Percentiles rank a stretch among this genome's conserved stretches.
These are phyloP conservation scores for Myotis vivesi DNA, from an alignment of 2,797 vertebrate species.

Conservation along the genomic window DNA sequence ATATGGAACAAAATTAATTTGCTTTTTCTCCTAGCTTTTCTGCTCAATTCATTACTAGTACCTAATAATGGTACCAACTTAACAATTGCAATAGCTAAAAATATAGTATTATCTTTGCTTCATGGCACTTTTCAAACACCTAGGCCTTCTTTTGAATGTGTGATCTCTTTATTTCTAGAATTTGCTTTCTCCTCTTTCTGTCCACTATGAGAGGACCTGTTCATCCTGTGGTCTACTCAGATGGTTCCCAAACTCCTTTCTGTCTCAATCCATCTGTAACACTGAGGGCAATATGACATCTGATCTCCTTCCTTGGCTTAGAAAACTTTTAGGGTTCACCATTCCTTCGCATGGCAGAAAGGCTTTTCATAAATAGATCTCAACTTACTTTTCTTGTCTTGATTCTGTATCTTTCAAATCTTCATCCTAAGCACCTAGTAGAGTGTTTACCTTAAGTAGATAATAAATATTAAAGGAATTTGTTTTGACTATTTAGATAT, in stretches of 20 bases:
- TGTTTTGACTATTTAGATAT: not conserved
- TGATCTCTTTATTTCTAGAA: not conserved
- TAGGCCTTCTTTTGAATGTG: not conserved
- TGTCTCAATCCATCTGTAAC: not conserved
- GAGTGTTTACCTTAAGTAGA: not conserved
- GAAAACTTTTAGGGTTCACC: not conserved
- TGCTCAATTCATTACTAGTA: not conserved
- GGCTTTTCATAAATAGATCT: not conserved
- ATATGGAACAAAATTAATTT: not conserved
- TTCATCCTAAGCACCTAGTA: not conserved
- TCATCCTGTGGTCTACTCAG: not conserved
- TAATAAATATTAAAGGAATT: not conserved
- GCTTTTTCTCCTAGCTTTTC: not conserved
- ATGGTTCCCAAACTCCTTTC: not conserved
- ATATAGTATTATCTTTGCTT: not conserved
- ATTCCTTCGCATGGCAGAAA: not conserved
- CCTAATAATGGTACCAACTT: not conserved
- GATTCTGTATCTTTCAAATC: not conserved
- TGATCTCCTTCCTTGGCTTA: not conserved
- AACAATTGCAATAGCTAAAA: not conserved
- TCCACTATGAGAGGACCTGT: not conserved
- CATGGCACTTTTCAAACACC: not conserved
- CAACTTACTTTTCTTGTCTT: not conserved
- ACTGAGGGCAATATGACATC: not conserved
- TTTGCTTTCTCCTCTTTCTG: not conserved